These are phyloP conservation scores for Tragopan temminckii DNA, from an alignment of 2,797 vertebrate genomes.

Conservation along the genomic window DNA sequence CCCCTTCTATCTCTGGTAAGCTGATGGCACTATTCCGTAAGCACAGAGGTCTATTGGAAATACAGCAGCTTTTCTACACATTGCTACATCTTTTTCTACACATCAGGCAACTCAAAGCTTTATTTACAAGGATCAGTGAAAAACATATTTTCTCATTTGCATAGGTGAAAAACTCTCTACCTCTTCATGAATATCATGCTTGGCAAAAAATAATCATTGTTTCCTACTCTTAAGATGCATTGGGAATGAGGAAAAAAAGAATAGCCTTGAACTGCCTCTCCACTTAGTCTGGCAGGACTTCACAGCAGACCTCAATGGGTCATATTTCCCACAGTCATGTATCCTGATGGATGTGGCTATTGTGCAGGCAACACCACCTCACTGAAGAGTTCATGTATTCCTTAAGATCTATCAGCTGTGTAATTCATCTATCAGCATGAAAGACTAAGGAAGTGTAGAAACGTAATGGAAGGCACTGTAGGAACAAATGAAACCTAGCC, in stretches of 20 bases:
- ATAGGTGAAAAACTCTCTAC: not conserved
- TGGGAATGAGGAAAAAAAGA: not conserved
- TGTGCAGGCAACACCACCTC: not conserved
- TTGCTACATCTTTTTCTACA: not conserved
- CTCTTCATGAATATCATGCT: not conserved
- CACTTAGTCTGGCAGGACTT: not conserved
- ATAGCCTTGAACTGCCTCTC: not conserved
- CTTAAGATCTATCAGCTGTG: not conserved
- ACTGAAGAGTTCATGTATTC: not conserved
- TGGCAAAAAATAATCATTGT: fast-evolving
- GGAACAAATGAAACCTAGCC: not conserved
- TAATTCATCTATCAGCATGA: not conserved
- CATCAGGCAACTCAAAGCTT: not conserved
- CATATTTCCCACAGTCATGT: not conserved
- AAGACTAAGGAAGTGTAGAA: not conserved
- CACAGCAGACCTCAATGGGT: not conserved
- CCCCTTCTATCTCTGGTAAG: not conserved
- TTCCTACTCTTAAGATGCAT: not conserved
- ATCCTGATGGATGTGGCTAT: not conserved
- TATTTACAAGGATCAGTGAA: not conserved
- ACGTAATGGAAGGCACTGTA: not conserved
- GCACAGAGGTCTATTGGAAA: not conserved
- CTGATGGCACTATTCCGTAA: not conserved
- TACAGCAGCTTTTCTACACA: fast-evolving
- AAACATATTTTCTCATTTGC: not conserved